A percentile compares a stretch with the other conserved stretches of the same genome.
phyloP scores from a whole-genome alignment of 2,113 vertebrate genomes.

The Chaetodon trifascialis region DNA sequence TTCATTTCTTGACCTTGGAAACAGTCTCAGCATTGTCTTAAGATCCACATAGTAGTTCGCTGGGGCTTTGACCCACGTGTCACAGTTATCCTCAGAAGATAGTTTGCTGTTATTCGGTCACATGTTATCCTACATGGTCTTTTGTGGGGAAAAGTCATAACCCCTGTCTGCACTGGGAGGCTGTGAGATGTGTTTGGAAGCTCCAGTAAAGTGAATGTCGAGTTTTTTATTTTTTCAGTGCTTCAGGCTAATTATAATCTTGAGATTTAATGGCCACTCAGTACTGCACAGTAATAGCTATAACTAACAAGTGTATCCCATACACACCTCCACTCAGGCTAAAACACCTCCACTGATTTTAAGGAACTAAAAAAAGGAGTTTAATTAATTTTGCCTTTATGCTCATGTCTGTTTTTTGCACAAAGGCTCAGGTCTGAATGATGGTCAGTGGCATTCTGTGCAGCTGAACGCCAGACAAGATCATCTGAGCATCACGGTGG shows the following conservation, averaged over 20 bases:
- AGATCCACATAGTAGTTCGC: too few species aligned
- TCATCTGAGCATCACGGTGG: slow-evolving; percentile 86
- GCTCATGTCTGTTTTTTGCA: not conserved
- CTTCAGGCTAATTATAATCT: not conserved
- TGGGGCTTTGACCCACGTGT: not conserved
- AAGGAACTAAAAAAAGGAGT: not conserved
- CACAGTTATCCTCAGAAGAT: too few species aligned
- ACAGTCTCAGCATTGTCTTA: too few species aligned
- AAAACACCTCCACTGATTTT: not conserved
- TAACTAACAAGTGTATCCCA: not conserved
- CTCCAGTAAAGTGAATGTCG: not conserved
- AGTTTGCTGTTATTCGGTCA: not conserved
- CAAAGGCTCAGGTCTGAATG: slow-evolving; percentile 88
- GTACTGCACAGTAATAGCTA: not conserved
- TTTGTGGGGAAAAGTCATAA: not conserved
- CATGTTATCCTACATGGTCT: too few species aligned
- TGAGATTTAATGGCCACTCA: not conserved
- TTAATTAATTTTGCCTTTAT: not conserved
- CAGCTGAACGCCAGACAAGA: slow-evolving; percentile 84
- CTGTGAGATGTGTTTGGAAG: not conserved
- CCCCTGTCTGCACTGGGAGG: not conserved
- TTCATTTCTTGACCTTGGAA: not conserved
- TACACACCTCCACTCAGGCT: too few species aligned
- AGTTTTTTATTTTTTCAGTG: not conserved
- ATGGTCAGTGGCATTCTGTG: slow-evolving; percentile 94